Evolutionary conservation across 2,888 invertebrate species (phyloP), one percentile per base, ranked within the genome.

Genomic region (Dascillus cervinus): DNA sequence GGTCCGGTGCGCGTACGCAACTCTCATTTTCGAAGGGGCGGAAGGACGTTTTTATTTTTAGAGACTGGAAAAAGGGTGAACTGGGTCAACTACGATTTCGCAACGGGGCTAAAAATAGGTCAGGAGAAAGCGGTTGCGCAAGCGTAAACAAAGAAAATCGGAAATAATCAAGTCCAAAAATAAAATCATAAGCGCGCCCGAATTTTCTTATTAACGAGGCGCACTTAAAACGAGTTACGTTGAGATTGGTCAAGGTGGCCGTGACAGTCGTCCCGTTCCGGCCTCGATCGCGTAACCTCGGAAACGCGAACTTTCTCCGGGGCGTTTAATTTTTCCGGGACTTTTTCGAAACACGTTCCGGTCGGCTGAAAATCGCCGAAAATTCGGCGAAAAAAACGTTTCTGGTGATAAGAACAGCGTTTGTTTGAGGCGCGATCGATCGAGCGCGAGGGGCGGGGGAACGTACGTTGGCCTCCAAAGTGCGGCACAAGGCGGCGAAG

Each of bases 201-300:
- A n/a, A n/a, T n/a, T n/a, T n/a, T n/a, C n/a, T n/a, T n/a, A n/a
- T n/a, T n/a, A 17, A 17, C 17, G 17, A 28, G 36, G 38, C 44
- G 43, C 39, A 47, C 49, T 47, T 50, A 54, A 50, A 53, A 52
- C 55, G 50, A 55, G 44, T 60, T 60, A 56, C 47, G 58, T 62
- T 62, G 62, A 60, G 62, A 62, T 60, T 62, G 62, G 62, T 62
- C 62, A 62, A 60, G 62, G 60, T 58, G 56, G 58, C 53, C 51
- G 45, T 44, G 52, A 43, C 46, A 47, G 25, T 52, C 52, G 56
- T 24, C 26, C 32, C 26, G 33, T 32, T 41, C 51, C 40, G 49
- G 23, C 31, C 11, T 27, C 10, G 12, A 21, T 50, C 53, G 52
- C 41, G 11, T 36, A 39, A 37, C 43, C 44, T 46, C 52, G 52